Base-by-base conservation (phyloP, 1,140 invertebrate species). In the Apis dorsata region DNA sequence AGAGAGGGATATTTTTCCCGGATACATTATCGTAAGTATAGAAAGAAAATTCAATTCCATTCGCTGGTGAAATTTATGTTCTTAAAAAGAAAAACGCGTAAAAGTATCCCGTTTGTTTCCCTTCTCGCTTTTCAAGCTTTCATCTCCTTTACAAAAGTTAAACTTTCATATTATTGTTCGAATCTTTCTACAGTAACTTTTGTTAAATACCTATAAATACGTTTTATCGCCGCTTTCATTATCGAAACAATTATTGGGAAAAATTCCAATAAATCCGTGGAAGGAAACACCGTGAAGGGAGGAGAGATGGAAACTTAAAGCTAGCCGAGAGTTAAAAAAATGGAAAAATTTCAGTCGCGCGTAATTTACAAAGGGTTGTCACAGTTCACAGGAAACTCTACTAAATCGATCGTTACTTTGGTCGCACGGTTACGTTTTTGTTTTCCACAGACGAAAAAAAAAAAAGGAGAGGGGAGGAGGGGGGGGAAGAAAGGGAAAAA, bases 331-430 rank as follows among this genome's bases (percentile, higher is more conserved):
- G 62, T n/a, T 51, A 44, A 44, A 63, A 55, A 66, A 77, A 55
- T 53, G 75, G 11, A 19, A 12, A 5, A 44, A 51, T 77, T 65
- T 44, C 17, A 15, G 17, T 53, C 62, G 15, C 12, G n/a, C 15
- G 49, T 65, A 51, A 65, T 76, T 65, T 76, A 24, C 62, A 66
- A 66, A 66, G 62, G 49, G 62, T 55, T 53, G 62, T 17, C 72
- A 66, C 75, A 34, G 65, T 77, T 77, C 75, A n/a, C 62, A 53
- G 75, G 75, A 77, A 66, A 51, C 51, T 77, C 19, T 34, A 34
- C 51, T 77, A 77, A 44, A 77, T 77, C 63, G 75, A 77, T 77
- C 21, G 75, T 77, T 65, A 77, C 75, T 66, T 66, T 55, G 28
- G 49, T 66, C 69, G 68, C 11, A 19, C 44, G 34, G n/a, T 80